phyloP scores from a whole-genome alignment of 2,113 vertebrate species.

The Thermophis baileyi region DNA sequence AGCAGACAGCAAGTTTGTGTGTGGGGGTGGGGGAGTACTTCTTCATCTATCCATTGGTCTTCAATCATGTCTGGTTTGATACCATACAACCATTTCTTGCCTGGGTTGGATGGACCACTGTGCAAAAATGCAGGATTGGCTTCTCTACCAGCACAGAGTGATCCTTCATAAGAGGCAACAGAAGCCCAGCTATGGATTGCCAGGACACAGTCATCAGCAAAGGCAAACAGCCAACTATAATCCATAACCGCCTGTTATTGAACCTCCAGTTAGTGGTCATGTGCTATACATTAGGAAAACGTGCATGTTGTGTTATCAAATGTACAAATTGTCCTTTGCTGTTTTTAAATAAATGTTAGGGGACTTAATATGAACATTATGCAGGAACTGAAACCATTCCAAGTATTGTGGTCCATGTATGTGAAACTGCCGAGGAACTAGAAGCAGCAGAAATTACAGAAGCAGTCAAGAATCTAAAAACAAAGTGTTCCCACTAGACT shows the following conservation, averaged over 20 bases:
- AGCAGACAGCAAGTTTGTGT: not conserved
- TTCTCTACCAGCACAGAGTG: not conserved
- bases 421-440: conserved; percentile 81
- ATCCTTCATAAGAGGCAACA: not conserved
- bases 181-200: not conserved
- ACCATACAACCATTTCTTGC: not conserved
- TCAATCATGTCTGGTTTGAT: not conserved
- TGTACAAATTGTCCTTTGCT: not conserved
- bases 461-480: conserved; percentile 71
- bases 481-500: conserved; percentile 87
- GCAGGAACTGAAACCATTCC: conserved; percentile 90
- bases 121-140: not conserved
- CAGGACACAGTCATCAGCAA: not conserved
- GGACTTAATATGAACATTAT: conserved; percentile 91
- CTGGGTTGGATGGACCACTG: not conserved
- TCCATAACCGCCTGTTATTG: not conserved
- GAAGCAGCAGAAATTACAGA: conserved; percentile 71
- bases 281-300: not conserved
- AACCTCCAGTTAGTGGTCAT: not conserved
- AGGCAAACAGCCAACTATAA: not conserved
- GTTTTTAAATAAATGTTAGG: conserved; percentile 65
- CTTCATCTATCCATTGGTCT: not conserved
- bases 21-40: not conserved
- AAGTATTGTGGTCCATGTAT: conserved; percentile 92
- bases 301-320: not conserved